Evolutionary conservation across 2,113 vertebrate species (phyloP), one percentile per base, ranked within the genome.

Genomic region (Dicrurus megarhynchus): DNA sequence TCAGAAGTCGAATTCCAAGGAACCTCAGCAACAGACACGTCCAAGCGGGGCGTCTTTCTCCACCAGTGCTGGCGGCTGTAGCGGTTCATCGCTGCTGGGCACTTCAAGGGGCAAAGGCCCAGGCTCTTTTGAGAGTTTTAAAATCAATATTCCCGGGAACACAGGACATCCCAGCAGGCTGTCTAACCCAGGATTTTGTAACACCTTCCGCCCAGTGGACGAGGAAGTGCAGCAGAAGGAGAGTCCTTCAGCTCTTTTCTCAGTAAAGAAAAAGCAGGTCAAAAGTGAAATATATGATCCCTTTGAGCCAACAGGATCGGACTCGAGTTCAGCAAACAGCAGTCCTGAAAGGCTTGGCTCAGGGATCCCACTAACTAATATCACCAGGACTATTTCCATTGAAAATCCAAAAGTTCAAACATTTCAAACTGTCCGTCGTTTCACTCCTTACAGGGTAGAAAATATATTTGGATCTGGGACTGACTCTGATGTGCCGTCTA

Each of bases 281-380:
- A 98, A 98, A 87, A 98, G 98, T 42, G 98, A 98, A 74, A 98
- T 99, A n/a, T 99, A 99, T 13, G 99, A 99, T 96, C 99, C 99
- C 33, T 99, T 99, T 91, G 98, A 99, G 73, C 99, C 99, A 71
- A 99, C 99, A 2, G 97, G 98, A n/a, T 99, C 99, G 0, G 99
- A 99, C 89, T 99, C 99, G 0, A 98, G 98, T 79, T 98, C 98
- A 26, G 97, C 98, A 5, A 97, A 96, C 63, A 98, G 98, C 89
- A 98, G 98, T 89, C 98, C 98, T 4, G 98, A 98, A 89, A 97
- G 91, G 41, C 94, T 97, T 9, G 95, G 97, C 63, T 46, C 95
- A 0, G 79, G 97, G 30, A 96, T 97, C 21, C 84, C 96, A 3
- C 93, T 98, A 6, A 97, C 98, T 1, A 98, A 97, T 60, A 98